These are phyloP conservation scores for Drosophila lacteicornis DNA, from an alignment of 1,140 invertebrate species.

Conservation along the genomic window DNA sequence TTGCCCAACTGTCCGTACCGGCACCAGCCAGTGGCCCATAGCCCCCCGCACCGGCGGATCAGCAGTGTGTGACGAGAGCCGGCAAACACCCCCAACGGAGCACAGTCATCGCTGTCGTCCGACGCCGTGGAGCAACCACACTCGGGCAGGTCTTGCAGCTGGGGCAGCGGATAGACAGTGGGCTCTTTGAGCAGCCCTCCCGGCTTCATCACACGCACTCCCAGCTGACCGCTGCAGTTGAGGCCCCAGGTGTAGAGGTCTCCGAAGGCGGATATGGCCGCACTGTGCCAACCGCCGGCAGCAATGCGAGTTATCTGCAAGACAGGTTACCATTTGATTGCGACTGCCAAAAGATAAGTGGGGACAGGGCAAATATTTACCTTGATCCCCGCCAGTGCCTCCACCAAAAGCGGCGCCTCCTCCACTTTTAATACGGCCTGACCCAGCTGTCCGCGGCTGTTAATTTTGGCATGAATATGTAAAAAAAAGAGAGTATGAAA, in stretches of 20 bases:
- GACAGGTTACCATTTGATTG: conserved; percentile 5
- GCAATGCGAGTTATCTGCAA: conserved; percentile 87
- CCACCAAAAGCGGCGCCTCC: conserved; percentile 88
- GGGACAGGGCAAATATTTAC: conserved; percentile 47
- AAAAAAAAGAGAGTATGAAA: conserved; percentile 9
- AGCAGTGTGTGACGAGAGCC: conserved; percentile 89
- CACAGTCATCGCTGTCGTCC: conserved; percentile 45
- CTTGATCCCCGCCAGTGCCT: conserved; percentile 90
- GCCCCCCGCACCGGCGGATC: conserved; percentile 86
- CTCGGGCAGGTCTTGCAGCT: conserved; percentile 68
- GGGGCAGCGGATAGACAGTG: conserved; percentile 75
- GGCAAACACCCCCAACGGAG: conserved; percentile 87
- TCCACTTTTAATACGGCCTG: conserved; percentile 89
- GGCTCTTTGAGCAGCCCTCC: conserved; percentile 62
- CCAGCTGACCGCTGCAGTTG: conserved; percentile 94
- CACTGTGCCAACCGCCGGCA: conserved; percentile 94
- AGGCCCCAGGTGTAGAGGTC: conserved; percentile 97
- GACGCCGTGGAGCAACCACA: conserved; percentile 85
- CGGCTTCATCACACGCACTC: conserved; percentile 86
- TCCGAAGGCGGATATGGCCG: conserved; percentile 90
- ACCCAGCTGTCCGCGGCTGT: conserved; percentile 93
- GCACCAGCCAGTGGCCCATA: conserved; percentile 91
- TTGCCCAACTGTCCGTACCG: conserved; percentile 90
- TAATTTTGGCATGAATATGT: conserved; percentile 25
- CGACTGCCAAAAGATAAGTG: conserved; percentile 33